Evolutionary conservation across 2,888 invertebrate genomes (phyloP), one percentile per base, ranked within the genome.

Genomic region (Aphidius colemani): DNA sequence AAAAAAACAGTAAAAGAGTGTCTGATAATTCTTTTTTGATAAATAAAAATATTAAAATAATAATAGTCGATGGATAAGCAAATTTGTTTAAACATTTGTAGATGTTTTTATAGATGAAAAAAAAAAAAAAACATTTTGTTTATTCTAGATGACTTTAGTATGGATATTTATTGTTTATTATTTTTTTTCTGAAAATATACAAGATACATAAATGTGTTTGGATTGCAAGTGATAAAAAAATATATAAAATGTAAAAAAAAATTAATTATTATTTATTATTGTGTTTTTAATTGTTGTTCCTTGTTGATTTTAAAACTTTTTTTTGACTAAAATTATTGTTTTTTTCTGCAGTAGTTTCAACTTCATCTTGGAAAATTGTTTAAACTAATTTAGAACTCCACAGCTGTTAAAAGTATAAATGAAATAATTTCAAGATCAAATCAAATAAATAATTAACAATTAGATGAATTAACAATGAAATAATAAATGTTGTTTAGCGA

Each of bases 131-230:
- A 66, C 63, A 77, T 78, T 80, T 80, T 77, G 74, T 77, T 75
- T 77, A 77, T 76, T 77, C 68, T 78, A 77, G 73, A 64, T 71
- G 71, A 67, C 68, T 30, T 30, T 71, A 73, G 77, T 74, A 72
- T 74, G 72, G 70, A 30, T 30, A 30, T 30, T 30, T 30, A 50
- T 77, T 74, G 76, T 77, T 78, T 79, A 77, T 80, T 79, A 75
- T 77, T 78, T 75, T 75, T 76, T 73, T 76, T 75, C 69, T 72
- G 39, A 41, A 73, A 18, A 73, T 65, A 74, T 77, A 78, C 72
- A 67, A 76, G 70, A 76, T 75, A 75, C 75, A 76, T 76, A 77
- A 72, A 78, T 79, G 80, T 80, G 75, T 79, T 80, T 80, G 75
- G 73, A 75, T 76, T 80, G 77, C 72, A 75, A 75, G 71, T 57